Base-by-base conservation (phyloP, 2,113 vertebrate species). In the Dicerorhinus sumatrensis region DNA sequence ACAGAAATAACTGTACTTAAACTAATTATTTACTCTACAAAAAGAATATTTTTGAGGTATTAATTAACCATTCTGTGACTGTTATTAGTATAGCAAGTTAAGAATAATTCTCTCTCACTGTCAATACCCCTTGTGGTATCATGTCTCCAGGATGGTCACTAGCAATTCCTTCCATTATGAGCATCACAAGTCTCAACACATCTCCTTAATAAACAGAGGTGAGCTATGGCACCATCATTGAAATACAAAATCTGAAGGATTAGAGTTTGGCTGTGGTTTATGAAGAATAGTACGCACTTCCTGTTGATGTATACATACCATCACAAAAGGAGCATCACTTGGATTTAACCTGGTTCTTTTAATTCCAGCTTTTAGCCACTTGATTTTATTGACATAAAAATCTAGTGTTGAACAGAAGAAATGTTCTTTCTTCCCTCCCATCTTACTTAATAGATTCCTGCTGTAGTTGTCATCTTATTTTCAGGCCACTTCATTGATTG, bases 311-410 rank as follows among this genome's bases (percentile, higher is more conserved):
- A 58, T 2, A 21, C 33, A 14, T 16, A 27, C 3, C 31, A 80
- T 46, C 13, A 83, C 31, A 73, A 85, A 10, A 60, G 67, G 29
- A 81, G 29, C 9, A 54, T 65, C 51, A 48, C 21, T 63, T 63
- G 36, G 23, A 42, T 86, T 77, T 81, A 62, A 67, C 6, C 11
- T 25, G 9, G 23, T 46, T 67, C 56, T 92, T 94, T 36, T 77
- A 77, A 65, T 73, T 86, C 10, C 25, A 91, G 2, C 5, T 67
- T 56, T 75, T 69, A 63, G 36, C 58, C 17, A 39, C 60, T 65
- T 88, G 20, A 73, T 79, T 67, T 92, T 62, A 73, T n/a, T 80
- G 58, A 80, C 58, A 13, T 81, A 89, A 95, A 48, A 76, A 69
- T 39, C 18, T 65, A 83, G 33, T 23, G 18, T 36, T 11, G 20